These are phyloP conservation scores for Archilochus colubris DNA, from an alignment of 2,113 vertebrate species.

Conservation along the genomic window DNA sequence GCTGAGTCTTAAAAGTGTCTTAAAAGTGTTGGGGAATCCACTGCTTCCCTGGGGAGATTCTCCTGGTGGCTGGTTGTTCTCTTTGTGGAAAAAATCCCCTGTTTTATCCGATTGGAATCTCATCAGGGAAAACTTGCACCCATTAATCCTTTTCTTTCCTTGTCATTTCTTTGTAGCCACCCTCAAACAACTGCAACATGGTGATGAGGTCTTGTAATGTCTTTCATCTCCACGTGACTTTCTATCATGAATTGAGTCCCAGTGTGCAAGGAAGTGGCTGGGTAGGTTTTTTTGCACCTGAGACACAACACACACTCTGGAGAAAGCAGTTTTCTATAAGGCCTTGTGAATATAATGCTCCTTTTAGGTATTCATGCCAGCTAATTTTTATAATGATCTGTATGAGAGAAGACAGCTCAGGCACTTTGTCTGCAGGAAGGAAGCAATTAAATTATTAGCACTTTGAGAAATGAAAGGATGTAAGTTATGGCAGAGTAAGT, in stretches of 20 bases:
- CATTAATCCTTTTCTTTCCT: neutral
- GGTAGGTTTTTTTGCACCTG: neutral
- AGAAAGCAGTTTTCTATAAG: slow-evolving; percentile 46
- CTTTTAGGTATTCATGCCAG: slow-evolving; percentile 73
- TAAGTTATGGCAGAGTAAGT: slow-evolving; percentile 79
- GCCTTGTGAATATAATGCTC: slow-evolving; percentile 21
- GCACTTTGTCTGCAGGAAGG: slow-evolving; percentile 82
- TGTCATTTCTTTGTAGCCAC: neutral
- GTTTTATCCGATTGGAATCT: neutral
- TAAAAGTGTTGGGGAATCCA: too few species aligned
- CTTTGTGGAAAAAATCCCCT: too few species aligned
- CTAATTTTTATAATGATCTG: slow-evolving; percentile 64
- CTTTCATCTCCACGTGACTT: neutral
- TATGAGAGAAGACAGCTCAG: slow-evolving; percentile 46
- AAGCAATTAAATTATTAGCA: slow-evolving; percentile 85
- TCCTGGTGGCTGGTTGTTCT: too few species aligned
- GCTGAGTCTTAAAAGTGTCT: too few species aligned
- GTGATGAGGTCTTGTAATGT: neutral
- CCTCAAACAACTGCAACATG: neutral
- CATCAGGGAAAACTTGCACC: neutral
- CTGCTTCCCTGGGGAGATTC: too few species aligned
- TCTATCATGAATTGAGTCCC: neutral
- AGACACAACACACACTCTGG: slow-evolving; percentile 3
- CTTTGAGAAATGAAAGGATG: slow-evolving; percentile 82
- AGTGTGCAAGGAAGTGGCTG: neutral